Percentiles rank a stretch among this genome's conserved stretches.
phyloP scores from a whole-genome alignment of 2,113 vertebrate genomes.

The Upupa epops region DNA sequence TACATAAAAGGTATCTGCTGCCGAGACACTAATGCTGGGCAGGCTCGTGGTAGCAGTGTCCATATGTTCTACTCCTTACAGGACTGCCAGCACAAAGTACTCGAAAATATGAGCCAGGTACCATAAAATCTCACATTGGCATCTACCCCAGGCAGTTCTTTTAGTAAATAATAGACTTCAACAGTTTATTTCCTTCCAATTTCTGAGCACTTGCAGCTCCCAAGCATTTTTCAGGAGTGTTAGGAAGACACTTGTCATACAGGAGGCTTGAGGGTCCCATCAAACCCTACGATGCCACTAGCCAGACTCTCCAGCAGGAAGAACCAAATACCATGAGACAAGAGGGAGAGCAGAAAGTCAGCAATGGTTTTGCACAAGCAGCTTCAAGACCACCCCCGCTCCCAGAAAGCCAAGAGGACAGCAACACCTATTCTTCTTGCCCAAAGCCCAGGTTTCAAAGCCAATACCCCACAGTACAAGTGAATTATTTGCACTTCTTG shows the following conservation, averaged over 20 bases:
- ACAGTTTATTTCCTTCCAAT: neutral
- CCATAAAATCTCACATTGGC: neutral
- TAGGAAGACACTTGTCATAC: neutral
- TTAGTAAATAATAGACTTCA: neutral
- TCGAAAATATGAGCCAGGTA: constrained; percentile 22
- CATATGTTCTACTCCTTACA: constrained; percentile 27
- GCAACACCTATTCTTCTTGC: neutral
- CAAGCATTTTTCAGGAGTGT: neutral
- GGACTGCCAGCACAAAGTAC: constrained; percentile 22
- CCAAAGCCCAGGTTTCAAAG: neutral
- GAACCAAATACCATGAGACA: neutral
- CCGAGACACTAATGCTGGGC: neutral
- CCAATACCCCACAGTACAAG: neutral
- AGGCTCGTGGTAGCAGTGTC: neutral
- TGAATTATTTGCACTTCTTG: neutral
- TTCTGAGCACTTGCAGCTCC: neutral
- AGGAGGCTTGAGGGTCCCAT: neutral
- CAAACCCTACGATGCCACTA: neutral
- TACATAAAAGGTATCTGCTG: constrained; percentile 31
- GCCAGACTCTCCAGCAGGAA: neutral
- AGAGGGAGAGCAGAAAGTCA: neutral
- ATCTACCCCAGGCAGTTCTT: neutral
- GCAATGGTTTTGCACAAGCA: neutral
- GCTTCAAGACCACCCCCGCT: neutral
- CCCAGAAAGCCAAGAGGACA: neutral